Conservation (phyloP, 2,113 vertebrate species). For the Festucalex cinctus region DNA sequence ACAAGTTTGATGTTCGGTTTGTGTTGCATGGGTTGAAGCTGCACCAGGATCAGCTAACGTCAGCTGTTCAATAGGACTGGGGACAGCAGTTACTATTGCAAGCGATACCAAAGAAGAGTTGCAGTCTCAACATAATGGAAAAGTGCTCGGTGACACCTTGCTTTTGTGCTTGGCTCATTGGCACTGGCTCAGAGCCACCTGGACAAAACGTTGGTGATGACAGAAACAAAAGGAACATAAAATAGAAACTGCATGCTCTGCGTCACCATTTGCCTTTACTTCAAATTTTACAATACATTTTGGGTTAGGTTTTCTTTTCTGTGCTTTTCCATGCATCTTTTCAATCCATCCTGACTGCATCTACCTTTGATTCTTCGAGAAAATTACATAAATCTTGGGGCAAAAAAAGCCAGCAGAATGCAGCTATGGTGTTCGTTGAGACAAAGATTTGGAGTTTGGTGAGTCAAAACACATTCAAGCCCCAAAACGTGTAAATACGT, state of each 20-base stretch:
- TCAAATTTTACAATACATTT: neutral
- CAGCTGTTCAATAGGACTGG: conserved; percentile 43
- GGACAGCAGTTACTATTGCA: conserved; percentile 70
- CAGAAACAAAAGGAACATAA: conserved; percentile 25
- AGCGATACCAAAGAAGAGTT: conserved; percentile 48
- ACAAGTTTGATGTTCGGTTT: conserved; percentile 16
- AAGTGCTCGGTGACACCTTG: conserved; percentile 61
- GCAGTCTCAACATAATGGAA: conserved; percentile 68
- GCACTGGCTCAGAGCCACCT: conserved; percentile 35
- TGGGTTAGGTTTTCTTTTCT: neutral
- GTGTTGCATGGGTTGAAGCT: conserved; percentile 8
- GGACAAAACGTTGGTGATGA: conserved; percentile 2
- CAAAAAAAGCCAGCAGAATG: too few relatives aligned
- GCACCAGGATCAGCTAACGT: conserved; percentile 38
- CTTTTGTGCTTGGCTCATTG: conserved; percentile 50
- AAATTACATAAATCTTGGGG: neutral
- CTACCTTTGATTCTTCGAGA: neutral
- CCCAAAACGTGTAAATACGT: too few relatives aligned
- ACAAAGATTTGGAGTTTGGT: neutral
- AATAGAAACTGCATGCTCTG: neutral
- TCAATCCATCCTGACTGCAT: neutral
- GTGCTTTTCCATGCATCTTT: neutral
- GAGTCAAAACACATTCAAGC: neutral
- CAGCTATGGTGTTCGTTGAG: neutral
- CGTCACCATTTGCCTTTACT: neutral